Conservation (phyloP, 2,797 vertebrate species). For the Platyrinchus mystaceus region DNA sequence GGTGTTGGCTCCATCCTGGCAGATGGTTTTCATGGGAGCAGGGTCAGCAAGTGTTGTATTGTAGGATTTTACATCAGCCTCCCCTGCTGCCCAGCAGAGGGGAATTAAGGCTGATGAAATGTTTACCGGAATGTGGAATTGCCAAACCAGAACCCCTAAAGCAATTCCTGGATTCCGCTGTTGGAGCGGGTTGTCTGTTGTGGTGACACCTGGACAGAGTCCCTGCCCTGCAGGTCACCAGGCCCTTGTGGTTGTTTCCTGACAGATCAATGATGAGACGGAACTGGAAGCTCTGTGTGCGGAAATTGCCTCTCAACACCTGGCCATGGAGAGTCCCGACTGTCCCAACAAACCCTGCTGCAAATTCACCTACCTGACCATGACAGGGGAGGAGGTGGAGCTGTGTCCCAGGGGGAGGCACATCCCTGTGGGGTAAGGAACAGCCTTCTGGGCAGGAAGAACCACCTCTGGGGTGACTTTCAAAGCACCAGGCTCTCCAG, state of each 20-base stretch:
- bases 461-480: neutral
- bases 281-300: conserved; percentile 93
- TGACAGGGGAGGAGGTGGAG: conserved; percentile 95
- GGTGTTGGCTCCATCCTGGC: rapidly evolving
- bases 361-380: conserved; percentile 92
- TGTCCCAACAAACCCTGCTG: conserved; percentile 92
- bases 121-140: neutral
- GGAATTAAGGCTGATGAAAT: neutral
- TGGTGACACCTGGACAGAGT: rapidly evolving
- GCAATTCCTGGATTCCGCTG: neutral
- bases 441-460: neutral
- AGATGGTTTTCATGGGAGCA: neutral
- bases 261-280: conserved; percentile 86
- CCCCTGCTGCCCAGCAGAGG: neutral
- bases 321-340: conserved; percentile 91
- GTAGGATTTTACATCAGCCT: neutral
- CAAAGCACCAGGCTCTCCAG: neutral
- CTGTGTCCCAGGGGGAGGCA: conserved; percentile 88
- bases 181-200: rapidly evolving
- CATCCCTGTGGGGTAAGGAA: conserved; percentile 87
- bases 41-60: neutral
- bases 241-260: rapidly evolving
- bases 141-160: rapidly evolving
- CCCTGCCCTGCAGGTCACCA: rapidly evolving
- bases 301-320: conserved; percentile 92